Percentiles rank a stretch among this genome's conserved stretches.
Conservation (phyloP, 2,797 vertebrate species). For the Lindbergichthys nudifrons region DNA sequence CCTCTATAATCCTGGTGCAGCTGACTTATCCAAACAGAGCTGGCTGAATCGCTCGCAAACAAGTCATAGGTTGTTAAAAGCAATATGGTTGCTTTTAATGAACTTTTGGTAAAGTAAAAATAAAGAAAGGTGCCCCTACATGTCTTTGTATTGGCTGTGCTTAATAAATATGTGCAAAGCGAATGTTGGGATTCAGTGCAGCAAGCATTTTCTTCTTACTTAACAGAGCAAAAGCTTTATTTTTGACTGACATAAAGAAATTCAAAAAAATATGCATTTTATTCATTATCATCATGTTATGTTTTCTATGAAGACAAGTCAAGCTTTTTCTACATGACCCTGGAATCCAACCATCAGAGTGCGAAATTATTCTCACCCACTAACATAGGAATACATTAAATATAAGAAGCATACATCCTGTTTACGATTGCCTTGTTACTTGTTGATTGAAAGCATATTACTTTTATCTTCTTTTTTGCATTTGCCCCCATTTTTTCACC, state of each 20-base stretch:
- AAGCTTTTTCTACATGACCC: slow-evolving; percentile 25
- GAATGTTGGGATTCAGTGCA: neutral
- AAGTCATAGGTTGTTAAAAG: slow-evolving; percentile 6
- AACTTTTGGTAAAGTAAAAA: slow-evolving; percentile 6
- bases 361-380: slow-evolving; percentile 49
- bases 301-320: slow-evolving; percentile 38
- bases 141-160: neutral
- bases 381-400: slow-evolving; percentile 47
- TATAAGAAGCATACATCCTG: slow-evolving; percentile 57
- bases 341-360: slow-evolving; percentile 49
- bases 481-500: slow-evolving; percentile 22
- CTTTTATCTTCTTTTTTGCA: neutral
- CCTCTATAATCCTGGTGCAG: neutral
- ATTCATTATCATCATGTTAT: slow-evolving; percentile 16
- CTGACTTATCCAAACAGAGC: slow-evolving; percentile 9
- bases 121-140: neutral
- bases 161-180: no score
- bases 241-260: neutral
- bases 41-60: slow-evolving; percentile 15
- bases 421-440: slow-evolving; percentile 42
- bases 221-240: neutral
- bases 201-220: neutral
- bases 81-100: neutral
- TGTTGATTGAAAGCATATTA: slow-evolving; percentile 39
- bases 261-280: no score